Percentiles rank a stretch among this genome's conserved stretches.
Evolutionary conservation across 2,113 vertebrate species (phyloP).

Genomic region (Aythya baeri): DNA sequence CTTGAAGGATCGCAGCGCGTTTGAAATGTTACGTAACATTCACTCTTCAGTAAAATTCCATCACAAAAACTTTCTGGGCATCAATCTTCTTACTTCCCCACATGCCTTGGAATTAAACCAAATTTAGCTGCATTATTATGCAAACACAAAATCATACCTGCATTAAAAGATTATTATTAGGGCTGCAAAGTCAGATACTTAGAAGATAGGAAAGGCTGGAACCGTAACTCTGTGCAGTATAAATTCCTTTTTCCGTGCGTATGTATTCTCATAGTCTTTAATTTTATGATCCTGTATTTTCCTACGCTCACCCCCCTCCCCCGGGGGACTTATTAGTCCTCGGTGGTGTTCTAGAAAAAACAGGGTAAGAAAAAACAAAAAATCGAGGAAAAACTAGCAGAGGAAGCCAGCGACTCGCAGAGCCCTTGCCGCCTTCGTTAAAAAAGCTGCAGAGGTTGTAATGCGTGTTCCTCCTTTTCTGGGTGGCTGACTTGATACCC

Average conservation of each 20-base stretch:
- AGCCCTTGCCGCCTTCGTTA: constrained; percentile 5
- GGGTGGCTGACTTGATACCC: constrained; percentile 59
- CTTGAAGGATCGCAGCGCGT: constrained; percentile 32
- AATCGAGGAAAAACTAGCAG: background rate
- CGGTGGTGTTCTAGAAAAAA: background rate
- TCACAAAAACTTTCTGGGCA: constrained; percentile 65
- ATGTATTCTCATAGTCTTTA: background rate
- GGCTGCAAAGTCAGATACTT: constrained; percentile 38
- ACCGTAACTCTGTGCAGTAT: background rate
- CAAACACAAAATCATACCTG: constrained; percentile 42
- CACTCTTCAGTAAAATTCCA: constrained; percentile 46
- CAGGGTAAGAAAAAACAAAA: background rate
- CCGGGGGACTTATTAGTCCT: background rate
- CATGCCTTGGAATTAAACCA: constrained; percentile 50
- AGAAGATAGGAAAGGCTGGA: constrained; percentile 6
- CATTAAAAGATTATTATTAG: constrained; percentile 35
- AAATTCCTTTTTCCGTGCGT: background rate
- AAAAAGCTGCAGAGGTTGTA: constrained; percentile 21
- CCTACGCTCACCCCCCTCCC: background rate
- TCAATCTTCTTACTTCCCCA: constrained; percentile 59
- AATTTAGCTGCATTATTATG: constrained; percentile 62
- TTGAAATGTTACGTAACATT: constrained; percentile 69
- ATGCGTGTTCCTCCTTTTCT: constrained; percentile 26
- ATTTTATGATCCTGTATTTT: background rate
- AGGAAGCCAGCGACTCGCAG: background rate